phyloP scores from a whole-genome alignment of 1,140 invertebrate species.

The Oscheius sp. region DNA sequence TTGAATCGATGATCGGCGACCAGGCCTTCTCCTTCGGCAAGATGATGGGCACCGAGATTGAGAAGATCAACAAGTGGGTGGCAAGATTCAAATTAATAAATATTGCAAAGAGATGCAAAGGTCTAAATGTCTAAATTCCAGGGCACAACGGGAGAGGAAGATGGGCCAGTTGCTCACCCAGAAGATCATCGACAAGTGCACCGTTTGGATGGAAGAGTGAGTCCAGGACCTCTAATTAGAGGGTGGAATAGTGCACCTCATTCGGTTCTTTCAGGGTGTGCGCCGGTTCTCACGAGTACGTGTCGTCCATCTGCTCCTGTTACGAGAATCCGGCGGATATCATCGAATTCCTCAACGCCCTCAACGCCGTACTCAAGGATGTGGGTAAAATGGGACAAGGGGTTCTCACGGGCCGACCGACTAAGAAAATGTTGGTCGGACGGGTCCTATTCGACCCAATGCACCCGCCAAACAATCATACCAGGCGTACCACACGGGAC shows the following conservation, averaged over 20 bases:
- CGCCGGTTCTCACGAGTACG: not conserved
- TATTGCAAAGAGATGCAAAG: too few relatives aligned
- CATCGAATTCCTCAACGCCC: conserved; percentile 29
- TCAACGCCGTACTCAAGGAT: conserved; percentile 7
- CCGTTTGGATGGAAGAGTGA: conserved; percentile 27
- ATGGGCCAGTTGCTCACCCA: not conserved
- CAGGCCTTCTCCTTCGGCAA: conserved; percentile 17
- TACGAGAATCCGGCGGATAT: conserved; percentile 25
- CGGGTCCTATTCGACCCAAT: too few relatives aligned
- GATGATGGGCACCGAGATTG: conserved; percentile 25
- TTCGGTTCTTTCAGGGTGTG: conserved; percentile 16
- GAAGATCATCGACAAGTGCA: conserved; percentile 26
- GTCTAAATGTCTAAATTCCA: too few relatives aligned
- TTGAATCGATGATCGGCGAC: conserved; percentile 11
- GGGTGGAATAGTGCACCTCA: too few relatives aligned
- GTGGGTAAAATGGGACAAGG: not conserved
- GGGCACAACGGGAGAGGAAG: conserved; percentile 22
- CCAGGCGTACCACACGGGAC: too few relatives aligned
- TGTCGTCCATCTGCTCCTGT: conserved; percentile 17
- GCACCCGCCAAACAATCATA: too few relatives aligned
- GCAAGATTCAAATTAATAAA: too few relatives aligned
- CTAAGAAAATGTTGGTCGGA: too few relatives aligned
- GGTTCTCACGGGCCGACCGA: too few relatives aligned
- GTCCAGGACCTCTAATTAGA: too few relatives aligned
- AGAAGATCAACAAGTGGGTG: conserved; percentile 20